Base-by-base conservation (phyloP, 1,140 invertebrate species). In the Drosophila tani region DNA sequence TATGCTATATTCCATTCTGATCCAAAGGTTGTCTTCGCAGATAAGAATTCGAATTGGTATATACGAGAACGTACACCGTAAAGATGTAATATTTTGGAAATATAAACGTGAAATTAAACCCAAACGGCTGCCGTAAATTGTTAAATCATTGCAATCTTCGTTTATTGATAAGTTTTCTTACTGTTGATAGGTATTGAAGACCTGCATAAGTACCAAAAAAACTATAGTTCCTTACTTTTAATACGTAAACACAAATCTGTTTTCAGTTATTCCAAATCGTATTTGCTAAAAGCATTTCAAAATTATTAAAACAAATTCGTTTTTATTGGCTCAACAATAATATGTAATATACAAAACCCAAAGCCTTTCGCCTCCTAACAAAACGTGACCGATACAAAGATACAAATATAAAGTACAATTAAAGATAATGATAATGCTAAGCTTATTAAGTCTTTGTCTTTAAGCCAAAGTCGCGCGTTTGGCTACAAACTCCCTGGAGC, bases 401-500 rank as follows among this genome's bases (percentile, higher is more conserved):
- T 66, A 45, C 38, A 73, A 41, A 55, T 24, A 79, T 29, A 60
- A 56, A 53, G 27, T 76, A 29, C 5, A 24, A 15, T n/a, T 60
- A 73, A 49, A 69, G 21, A n/a, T 67, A 65, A 62, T 60, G 14
- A 68, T 70, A 56, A 49, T 64, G 50, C 58, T 80, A 73, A 47
- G 50, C 69, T 77, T 64, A 43, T 69, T 83, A 60, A 88, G 84
- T 81, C 62, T 77, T 38, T 81, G 69, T 63, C 55, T 51, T 69
- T 90, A 92, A 35, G 91, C 91, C 79, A 92, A 79, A 35, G 91
- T 92, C 17, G 91, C 91, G 1, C 91, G 75, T 41, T 92, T 91
- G 47, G 91, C 87, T 40, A 92, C 91, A 79, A 91, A 92, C 14
- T 92, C 91, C 55, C 87, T 74, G 29, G 91, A 85, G 65, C 51